Percentiles rank a stretch among this genome's conserved stretches.
phyloP scores from a whole-genome alignment of 2,888 invertebrate genomes.

The Callyntrura guangdongensis region DNA sequence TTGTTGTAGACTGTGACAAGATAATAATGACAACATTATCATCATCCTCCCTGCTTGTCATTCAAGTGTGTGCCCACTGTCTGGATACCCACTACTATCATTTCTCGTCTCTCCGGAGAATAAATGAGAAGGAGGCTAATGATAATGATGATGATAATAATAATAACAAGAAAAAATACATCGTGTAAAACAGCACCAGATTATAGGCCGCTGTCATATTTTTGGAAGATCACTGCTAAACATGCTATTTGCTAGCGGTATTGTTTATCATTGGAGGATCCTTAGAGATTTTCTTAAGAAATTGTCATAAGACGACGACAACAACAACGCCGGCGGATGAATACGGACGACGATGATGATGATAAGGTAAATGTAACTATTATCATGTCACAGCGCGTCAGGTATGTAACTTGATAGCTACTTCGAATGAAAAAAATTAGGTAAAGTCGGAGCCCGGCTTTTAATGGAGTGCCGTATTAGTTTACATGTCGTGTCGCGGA shows the following conservation, averaged over 20 bases:
- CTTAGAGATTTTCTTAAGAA: too few species aligned
- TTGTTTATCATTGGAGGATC: too few species aligned
- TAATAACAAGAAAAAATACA: conserved; percentile 15
- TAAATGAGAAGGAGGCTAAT: conserved; percentile 15
- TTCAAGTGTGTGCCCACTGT: neutral
- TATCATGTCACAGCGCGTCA: too few species aligned
- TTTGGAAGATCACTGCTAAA: neutral
- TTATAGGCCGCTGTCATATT: neutral
- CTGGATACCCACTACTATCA: neutral
- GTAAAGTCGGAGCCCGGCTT: too few species aligned
- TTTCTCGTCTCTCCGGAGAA: neutral
- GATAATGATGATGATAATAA: neutral
- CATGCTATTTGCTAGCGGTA: too few species aligned
- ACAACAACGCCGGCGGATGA: too few species aligned
- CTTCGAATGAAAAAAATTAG: too few species aligned
- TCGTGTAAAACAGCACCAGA: neutral
- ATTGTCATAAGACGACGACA: too few species aligned
- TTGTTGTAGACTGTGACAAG: conserved; percentile 47
- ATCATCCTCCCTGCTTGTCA: conserved; percentile 3
- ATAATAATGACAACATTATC: conserved; percentile 69
- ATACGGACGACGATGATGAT: too few species aligned
- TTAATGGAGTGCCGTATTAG: neutral
- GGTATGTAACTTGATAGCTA: too few species aligned
- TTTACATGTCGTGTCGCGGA: neutral
- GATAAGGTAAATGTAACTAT: too few species aligned